These are phyloP conservation scores for Chelidonichthys spinosus DNA, from an alignment of 2,797 vertebrate genomes.

Conservation along the genomic window DNA sequence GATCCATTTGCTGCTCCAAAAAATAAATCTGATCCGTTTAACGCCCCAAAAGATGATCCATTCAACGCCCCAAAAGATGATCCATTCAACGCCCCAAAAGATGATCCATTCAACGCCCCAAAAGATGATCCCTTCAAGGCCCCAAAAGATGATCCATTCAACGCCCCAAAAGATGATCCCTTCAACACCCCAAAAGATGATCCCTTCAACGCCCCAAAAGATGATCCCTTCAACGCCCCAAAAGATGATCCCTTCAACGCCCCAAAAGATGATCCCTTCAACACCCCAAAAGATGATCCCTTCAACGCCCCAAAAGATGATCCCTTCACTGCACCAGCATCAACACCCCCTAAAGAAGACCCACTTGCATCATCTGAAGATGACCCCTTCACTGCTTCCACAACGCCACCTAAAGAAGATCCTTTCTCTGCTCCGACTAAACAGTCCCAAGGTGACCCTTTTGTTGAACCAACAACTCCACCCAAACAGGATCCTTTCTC, in stretches of 20 bases:
- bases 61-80: constrained; percentile 53
- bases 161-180: constrained; percentile 37
- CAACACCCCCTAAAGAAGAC: constrained; percentile 49
- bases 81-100: constrained; percentile 8
- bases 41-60: constrained; percentile 16
- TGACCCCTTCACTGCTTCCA: constrained; percentile 36
- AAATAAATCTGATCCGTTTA: constrained; percentile 59
- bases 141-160: constrained; percentile 38
- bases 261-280: constrained; percentile 46
- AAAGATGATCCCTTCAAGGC: constrained; percentile 48
- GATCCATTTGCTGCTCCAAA: constrained; percentile 54
- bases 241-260: constrained; percentile 42
- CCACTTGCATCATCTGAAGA: constrained; percentile 44
- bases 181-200: constrained; percentile 45
- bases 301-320: constrained; percentile 46
- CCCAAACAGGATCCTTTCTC: constrained; percentile 33
- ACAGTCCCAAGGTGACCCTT: constrained; percentile 19
- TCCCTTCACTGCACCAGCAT: constrained; percentile 33
- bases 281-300: constrained; percentile 20
- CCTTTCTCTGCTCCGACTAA: constrained; percentile 11
- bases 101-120: constrained; percentile 20
- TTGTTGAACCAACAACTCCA: not conserved
- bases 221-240: constrained; percentile 18
- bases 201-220: constrained; percentile 23
- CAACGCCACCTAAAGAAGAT: constrained; percentile 34